Evolutionary conservation across 2,888 invertebrate genomes (phyloP), one percentile per base, ranked within the genome.

Genomic region (Chrysopilus asiliformis): DNA sequence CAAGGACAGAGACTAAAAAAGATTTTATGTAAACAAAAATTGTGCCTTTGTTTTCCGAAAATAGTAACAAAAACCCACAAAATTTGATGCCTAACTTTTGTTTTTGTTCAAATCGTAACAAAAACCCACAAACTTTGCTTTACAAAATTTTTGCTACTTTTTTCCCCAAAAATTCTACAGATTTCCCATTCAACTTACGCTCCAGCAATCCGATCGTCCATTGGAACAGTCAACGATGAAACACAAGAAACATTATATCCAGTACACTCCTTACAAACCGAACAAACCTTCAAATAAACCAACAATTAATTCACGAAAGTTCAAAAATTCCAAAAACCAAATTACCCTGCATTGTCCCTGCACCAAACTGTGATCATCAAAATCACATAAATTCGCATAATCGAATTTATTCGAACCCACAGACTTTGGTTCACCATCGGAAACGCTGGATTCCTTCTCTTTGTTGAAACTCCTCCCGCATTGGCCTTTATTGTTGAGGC

Each of bases 401-500:
- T 63, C 63, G 32, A 59, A 50, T 35, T 63, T 61, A n/a, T n/a
- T n/a, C 4, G 52, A 32, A n/a, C 43, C 45, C 32, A 34, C 34
- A 13, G 34, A 41, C 9, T 36, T 30, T 5, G 27, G 34, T 34
- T 32, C 42, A 12, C 38, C 29, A 10, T 44, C 40, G n/a, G 31
- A 22, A 9, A 36, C 29, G 22, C 63, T 53, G 68, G 73, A 72
- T 57, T 76, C 76, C 57, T 70, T 71, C 12, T 67, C 66, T 44
- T 70, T 67, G 25, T 69, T 66, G 52, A 82, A 85, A 49, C 87
- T 87, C 44, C 93, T 68, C 4, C 97, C 97, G 64, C 97, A 97
- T 56, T 97, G 97, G 2, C 93, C 93, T 58, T 94, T 91, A 58
- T 97, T 95, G 62, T 97, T 97, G 43, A 95, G 83, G 4, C 97